These are phyloP conservation scores for Dendrocincla fuliginosa DNA, from an alignment of 2,797 vertebrate species.

Conservation along the genomic window DNA sequence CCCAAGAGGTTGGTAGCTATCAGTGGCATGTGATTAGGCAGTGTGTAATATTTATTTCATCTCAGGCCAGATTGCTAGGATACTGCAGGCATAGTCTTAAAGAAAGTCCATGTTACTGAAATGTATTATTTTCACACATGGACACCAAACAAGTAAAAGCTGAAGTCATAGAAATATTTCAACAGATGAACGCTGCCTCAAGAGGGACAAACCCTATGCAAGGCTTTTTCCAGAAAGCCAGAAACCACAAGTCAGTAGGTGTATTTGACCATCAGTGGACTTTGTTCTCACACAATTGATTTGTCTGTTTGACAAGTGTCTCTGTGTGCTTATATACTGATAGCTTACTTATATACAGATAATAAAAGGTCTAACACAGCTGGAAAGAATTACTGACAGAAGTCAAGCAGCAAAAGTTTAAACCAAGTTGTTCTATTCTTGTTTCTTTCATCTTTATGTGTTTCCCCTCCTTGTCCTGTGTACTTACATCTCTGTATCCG, in stretches of 20 bases:
- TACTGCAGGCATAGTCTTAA: not conserved
- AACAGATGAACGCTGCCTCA: not conserved
- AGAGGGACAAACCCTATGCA: not conserved
- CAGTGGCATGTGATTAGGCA: not conserved
- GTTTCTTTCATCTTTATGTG: not conserved
- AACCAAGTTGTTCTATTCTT: not conserved
- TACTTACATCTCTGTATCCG: constrained; percentile 89
- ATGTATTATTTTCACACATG: not conserved
- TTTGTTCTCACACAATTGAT: constrained; percentile 38
- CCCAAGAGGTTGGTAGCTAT: not conserved
- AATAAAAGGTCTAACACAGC: not conserved
- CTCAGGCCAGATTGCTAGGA: not conserved
- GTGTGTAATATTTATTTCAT: not conserved
- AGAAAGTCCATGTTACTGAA: not conserved
- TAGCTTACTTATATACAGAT: not conserved
- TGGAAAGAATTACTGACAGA: not conserved
- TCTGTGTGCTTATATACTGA: not conserved
- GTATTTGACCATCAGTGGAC: not conserved
- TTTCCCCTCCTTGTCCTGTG: not conserved
- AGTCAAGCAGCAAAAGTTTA: not conserved
- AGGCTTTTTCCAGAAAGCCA: not conserved
- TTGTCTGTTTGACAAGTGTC: constrained; percentile 17
- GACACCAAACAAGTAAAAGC: not conserved
- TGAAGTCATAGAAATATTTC: not conserved
- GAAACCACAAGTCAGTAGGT: not conserved